Base-by-base conservation (phyloP, 2,113 vertebrate genomes). In the Psophia crepitans region DNA sequence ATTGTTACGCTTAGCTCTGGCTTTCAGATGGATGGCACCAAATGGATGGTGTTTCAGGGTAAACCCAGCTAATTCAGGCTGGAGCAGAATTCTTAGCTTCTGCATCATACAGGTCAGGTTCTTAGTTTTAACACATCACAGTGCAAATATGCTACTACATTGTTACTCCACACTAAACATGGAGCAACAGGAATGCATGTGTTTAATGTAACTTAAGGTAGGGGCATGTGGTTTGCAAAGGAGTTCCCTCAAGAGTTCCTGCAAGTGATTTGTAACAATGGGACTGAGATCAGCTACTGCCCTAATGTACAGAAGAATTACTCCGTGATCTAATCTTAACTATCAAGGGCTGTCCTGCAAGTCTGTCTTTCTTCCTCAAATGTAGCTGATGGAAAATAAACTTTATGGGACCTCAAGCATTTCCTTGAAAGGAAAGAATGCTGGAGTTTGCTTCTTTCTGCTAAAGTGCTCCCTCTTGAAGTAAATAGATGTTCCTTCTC, bases 131-230 rank as follows among this genome's bases (percentile, higher is more conserved):
- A 41, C 13, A 10, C 3, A 2, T 23, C 30, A 16, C 4, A 35
- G 15, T 56, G 28, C 43, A 66, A 80, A 56, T 14, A 8, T 22
- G 10, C 71, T 84, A 8, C 23, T 33, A 12, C 7, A 17, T 11
- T 35, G 14, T 84, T 53, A 33, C 8, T 73, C 5, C 6, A 33
- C 21, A 14, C 12, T 8, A 48, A 74, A 35, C 7, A 2, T 23
- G 24, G 22, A 65, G 17, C 20, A 48, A 39, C 10, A 23, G 32
- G 35, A 80, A 41, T 24, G 14, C n/a, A 13, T 22, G 2, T 43
- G n/a, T 16, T 74, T 81, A 32, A n/a, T n/a, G 0, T 5, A 49
- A 48, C 7, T 41, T 22, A 1, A 1, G 27, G 5, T 41, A 41
- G 57, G n/a, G 53, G 16, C 7, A 1, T 48, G 8, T 49, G 23